These are phyloP conservation scores for Scolopax mira DNA, from an alignment of 2,113 vertebrate genomes.

Conservation along the genomic window DNA sequence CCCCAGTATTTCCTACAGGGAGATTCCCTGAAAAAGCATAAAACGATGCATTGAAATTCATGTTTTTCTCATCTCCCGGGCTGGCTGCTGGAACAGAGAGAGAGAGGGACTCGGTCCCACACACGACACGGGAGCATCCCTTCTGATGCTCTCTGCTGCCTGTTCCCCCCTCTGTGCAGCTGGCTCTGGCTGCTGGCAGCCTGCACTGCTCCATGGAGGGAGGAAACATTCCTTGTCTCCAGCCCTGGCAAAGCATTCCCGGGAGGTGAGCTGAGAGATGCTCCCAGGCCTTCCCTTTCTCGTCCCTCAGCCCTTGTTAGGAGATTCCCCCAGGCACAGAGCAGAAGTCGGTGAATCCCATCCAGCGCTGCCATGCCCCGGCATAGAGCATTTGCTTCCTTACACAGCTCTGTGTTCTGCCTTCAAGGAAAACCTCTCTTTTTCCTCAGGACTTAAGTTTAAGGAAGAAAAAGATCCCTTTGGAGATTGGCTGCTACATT, in stretches of 20 bases:
- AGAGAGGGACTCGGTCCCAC: not conserved
- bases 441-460: not conserved
- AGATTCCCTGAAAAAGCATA: not conserved
- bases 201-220: not conserved
- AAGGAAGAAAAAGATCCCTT: not conserved
- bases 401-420: not conserved
- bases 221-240: not conserved
- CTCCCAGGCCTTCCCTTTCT: not conserved
- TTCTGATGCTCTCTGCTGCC: not conserved
- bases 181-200: not conserved
- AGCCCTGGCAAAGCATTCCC: not conserved
- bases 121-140: not conserved
- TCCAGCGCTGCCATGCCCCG: accelerated
- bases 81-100: not conserved
- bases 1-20: not conserved
- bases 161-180: not conserved
- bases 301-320: not conserved
- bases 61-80: not conserved
- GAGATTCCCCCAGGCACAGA: not conserved
- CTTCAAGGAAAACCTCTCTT: not conserved
- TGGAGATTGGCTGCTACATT: not conserved
- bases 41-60: not conserved
- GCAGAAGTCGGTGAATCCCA: not conserved
- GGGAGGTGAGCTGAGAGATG: not conserved
- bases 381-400: not conserved